phyloP scores from a whole-genome alignment of 2,888 invertebrate species.

The Bembecia ichneumoniformis region DNA sequence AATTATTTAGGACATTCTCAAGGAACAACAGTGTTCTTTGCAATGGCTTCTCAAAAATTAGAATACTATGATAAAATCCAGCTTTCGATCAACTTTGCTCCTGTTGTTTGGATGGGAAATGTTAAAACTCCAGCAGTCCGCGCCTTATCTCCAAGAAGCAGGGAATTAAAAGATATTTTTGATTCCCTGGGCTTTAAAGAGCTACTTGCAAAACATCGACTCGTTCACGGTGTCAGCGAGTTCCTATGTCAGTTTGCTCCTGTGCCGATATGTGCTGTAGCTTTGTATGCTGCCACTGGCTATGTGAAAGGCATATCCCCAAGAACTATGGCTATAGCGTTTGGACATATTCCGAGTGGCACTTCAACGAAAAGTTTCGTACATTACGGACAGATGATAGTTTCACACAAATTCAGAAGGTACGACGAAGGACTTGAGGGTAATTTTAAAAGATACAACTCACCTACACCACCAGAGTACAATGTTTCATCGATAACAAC shows the following conservation, averaged over 20 bases:
- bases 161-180: conserved; percentile 24
- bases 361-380: conserved; percentile 50
- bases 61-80: conserved; percentile 72
- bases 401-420: conserved; percentile 39
- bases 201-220: conserved; percentile 71
- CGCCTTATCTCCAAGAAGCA: conserved; percentile 20
- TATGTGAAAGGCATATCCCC: conserved; percentile 63
- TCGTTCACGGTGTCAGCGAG: conserved; percentile 47
- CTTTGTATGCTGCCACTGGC: conserved; percentile 72
- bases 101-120: conserved; percentile 72
- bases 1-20: conserved; percentile 81
- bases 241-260: conserved; percentile 44
- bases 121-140: conserved; percentile 36
- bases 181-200: conserved; percentile 70
- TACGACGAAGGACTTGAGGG: conserved; percentile 44
- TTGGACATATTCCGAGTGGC: conserved; percentile 69
- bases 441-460: conserved; percentile 44
- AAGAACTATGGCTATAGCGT: conserved; percentile 62
- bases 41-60: conserved; percentile 66
- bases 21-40: conserved; percentile 75
- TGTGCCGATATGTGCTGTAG: conserved; percentile 66
- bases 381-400: conserved; percentile 70
- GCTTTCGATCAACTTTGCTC: conserved; percentile 70
- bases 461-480: conserved; percentile 40
- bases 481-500: conserved; percentile 39